Evolutionary conservation across 64 coral and sea anemone genomes (phyloP).

Genomic region (Cladopsammia gracilis): DNA sequence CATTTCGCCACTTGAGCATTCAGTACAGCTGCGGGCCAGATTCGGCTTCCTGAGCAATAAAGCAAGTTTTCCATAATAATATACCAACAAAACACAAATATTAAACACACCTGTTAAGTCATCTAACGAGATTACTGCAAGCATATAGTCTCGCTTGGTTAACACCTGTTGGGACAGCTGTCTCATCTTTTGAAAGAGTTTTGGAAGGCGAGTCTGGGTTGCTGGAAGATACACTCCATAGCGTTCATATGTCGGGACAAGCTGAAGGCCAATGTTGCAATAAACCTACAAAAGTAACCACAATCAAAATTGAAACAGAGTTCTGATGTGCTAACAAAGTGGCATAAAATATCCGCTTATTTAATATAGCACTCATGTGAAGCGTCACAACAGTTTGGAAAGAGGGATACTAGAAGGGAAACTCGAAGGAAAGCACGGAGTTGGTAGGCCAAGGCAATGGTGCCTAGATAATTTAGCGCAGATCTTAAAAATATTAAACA

Average conservation of each 20-base stretch:
- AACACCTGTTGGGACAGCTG: slow-evolving; percentile 64
- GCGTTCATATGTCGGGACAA: neutral
- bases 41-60: too few relatives aligned
- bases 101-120: slow-evolving; percentile 77
- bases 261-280: neutral
- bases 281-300: slow-evolving; percentile 8
- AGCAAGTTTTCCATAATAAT: too few relatives aligned
- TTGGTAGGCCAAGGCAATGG: too few relatives aligned
- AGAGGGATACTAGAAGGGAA: too few relatives aligned
- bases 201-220: slow-evolving; percentile 44
- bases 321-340: neutral
- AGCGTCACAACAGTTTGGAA: too few relatives aligned
- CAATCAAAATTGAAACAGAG: neutral
- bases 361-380: too few relatives aligned
- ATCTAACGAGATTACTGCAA: slow-evolving; percentile 60
- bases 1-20: too few relatives aligned
- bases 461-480: too few relatives aligned
- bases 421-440: too few relatives aligned
- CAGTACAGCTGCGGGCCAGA: too few relatives aligned
- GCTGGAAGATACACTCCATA: slow-evolving; percentile 9
- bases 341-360: neutral
- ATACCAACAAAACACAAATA: neutral
- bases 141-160: slow-evolving; percentile 21
- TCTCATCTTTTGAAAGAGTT: slow-evolving; percentile 84
- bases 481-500: too few relatives aligned